Percentiles rank a stretch among this genome's conserved stretches.
Evolutionary conservation across 2,113 vertebrate species (phyloP).

Genomic region (Pedionomus torquatus): DNA sequence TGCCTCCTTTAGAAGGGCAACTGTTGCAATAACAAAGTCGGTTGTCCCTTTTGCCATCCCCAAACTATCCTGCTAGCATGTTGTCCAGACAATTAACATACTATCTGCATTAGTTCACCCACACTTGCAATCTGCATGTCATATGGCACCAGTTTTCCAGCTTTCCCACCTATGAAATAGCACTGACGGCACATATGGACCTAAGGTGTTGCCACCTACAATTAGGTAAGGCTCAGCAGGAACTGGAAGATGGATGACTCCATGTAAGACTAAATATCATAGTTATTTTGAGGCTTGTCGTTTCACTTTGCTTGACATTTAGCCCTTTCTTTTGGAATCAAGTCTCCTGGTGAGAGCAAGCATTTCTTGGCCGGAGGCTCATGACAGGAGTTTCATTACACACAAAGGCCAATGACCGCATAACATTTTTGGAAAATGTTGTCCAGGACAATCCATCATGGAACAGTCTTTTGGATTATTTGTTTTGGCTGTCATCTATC

Average conservation of each 20-base stretch:
- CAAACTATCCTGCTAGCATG: background rate
- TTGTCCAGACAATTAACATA: background rate
- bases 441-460: background rate
- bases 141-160: background rate
- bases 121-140: background rate
- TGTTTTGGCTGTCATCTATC: background rate
- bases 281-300: constrained; percentile 21
- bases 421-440: constrained; percentile 36
- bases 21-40: background rate
- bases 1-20: background rate
- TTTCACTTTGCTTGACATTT: constrained; percentile 41
- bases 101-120: background rate
- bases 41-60: background rate
- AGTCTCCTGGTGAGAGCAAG: constrained; percentile 5
- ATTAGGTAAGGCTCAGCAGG: background rate
- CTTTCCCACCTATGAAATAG: background rate
- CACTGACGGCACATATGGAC: fast-evolving
- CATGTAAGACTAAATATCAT: background rate
- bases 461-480: background rate
- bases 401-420: background rate
- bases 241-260: background rate
- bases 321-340: constrained; percentile 36
- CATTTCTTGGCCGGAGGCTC: constrained; percentile 30
- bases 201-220: background rate
- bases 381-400: constrained; percentile 27